Evolutionary conservation across 2,888 invertebrate genomes (phyloP).

Genomic region (Cerastis rubricosa): DNA sequence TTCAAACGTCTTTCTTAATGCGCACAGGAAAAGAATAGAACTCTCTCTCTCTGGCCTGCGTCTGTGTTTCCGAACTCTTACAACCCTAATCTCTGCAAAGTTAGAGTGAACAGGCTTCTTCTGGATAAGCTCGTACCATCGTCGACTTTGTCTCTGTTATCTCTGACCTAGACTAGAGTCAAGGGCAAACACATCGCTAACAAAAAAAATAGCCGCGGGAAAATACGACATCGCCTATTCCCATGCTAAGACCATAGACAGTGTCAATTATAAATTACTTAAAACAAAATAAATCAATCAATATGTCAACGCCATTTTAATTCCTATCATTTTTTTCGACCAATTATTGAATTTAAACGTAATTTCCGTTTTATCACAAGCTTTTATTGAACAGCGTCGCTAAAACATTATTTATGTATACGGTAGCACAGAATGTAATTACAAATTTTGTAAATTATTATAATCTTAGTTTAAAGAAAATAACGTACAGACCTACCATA

Average conservation of each 20-base stretch:
- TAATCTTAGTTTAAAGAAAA: slow-evolving; percentile 84
- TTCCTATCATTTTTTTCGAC: slow-evolving; percentile 44
- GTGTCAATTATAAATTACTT: slow-evolving; percentile 16
- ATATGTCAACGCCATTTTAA: slow-evolving; percentile 53
- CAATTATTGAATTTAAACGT: slow-evolving; percentile 58
- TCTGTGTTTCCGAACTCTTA: too few species aligned
- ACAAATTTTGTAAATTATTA: slow-evolving; percentile 89
- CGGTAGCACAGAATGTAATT: slow-evolving; percentile 85
- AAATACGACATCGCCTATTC: slow-evolving; percentile 9
- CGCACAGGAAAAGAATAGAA: too few species aligned
- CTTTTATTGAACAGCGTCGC: slow-evolving; percentile 55
- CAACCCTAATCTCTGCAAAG: too few species aligned
- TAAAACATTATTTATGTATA: slow-evolving; percentile 83
- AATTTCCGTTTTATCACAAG: slow-evolving; percentile 61
- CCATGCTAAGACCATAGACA: slow-evolving; percentile 1
- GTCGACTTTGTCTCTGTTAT: too few species aligned
- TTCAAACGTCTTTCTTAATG: too few species aligned
- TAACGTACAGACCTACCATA: slow-evolving; percentile 72
- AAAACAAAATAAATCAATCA: slow-evolving; percentile 49
- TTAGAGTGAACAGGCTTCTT: too few species aligned
- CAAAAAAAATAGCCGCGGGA: slow-evolving; percentile 22
- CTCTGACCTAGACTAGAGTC: too few species aligned
- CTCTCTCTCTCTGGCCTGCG: too few species aligned
- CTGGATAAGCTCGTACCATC: too few species aligned
- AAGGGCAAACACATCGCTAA: too few species aligned